Conservation (phyloP, 2,113 vertebrate species). For the Cyanoliseus patagonus region DNA sequence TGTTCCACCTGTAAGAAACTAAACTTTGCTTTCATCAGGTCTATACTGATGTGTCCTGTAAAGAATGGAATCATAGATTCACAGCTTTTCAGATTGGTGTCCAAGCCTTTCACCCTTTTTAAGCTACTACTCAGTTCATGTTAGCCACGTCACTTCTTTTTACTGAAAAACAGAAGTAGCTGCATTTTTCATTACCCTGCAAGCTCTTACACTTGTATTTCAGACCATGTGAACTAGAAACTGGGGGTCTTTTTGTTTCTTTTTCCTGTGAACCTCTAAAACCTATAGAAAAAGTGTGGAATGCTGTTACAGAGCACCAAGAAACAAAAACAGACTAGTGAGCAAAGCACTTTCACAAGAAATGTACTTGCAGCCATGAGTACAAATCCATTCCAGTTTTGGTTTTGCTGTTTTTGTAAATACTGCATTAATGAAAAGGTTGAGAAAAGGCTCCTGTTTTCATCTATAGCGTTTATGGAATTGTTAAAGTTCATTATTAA, state of each 20-base stretch:
- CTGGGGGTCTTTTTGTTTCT: fast-evolving
- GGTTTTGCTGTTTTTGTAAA: background rate
- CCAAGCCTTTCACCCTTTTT: background rate
- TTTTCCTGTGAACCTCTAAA: background rate
- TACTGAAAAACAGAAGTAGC: background rate
- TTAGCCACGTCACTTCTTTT: background rate
- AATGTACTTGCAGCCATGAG: background rate
- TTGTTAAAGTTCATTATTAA: background rate
- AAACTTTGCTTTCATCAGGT: background rate
- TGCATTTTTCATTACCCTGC: background rate
- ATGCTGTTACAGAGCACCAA: background rate
- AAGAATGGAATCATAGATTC: background rate
- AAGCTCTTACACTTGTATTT: background rate
- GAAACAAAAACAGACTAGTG: background rate
- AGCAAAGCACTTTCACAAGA: background rate
- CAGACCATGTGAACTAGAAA: background rate
- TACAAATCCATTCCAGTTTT: background rate
- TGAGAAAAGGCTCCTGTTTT: background rate
- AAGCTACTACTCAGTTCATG: background rate
- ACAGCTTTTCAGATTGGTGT: background rate
- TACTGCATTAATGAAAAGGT: background rate
- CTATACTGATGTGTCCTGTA: background rate
- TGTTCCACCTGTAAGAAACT: background rate
- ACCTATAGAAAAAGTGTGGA: background rate
- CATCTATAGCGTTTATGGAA: background rate